Conservation (phyloP, 2,113 vertebrate genomes). For the Ctenomys sociabilis region DNA sequence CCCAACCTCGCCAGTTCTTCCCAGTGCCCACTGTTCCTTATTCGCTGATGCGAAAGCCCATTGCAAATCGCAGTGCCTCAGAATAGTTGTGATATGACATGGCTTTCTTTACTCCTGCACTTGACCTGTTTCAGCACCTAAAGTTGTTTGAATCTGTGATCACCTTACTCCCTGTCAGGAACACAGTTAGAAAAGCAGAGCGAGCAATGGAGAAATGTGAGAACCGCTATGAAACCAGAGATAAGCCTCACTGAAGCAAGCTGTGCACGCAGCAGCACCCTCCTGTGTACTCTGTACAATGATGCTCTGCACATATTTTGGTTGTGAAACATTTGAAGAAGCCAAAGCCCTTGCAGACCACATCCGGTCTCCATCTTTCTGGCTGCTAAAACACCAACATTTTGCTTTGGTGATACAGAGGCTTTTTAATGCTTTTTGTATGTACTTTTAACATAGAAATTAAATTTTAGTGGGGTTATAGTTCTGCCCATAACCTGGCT, state of each 20-base stretch:
- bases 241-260: neutral
- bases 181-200: neutral
- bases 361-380: neutral
- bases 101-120: neutral
- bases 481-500: neutral
- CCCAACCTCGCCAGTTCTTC: neutral
- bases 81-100: neutral
- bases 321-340: neutral
- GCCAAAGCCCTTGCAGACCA: neutral
- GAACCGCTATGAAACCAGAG: neutral
- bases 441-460: slow-evolving; percentile 20
- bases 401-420: neutral
- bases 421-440: neutral
- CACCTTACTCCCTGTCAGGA: neutral
- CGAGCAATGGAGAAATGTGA: slow-evolving; percentile 10
- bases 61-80: neutral
- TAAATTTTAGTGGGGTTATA: neutral
- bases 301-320: neutral
- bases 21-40: neutral
- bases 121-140: neutral
- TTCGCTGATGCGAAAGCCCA: neutral
- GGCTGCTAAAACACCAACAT: neutral
- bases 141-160: neutral
- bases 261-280: neutral
- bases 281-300: neutral